These are phyloP conservation scores for Nesoenas mayeri DNA, from an alignment of 2,113 vertebrate species.

Conservation along the genomic window DNA sequence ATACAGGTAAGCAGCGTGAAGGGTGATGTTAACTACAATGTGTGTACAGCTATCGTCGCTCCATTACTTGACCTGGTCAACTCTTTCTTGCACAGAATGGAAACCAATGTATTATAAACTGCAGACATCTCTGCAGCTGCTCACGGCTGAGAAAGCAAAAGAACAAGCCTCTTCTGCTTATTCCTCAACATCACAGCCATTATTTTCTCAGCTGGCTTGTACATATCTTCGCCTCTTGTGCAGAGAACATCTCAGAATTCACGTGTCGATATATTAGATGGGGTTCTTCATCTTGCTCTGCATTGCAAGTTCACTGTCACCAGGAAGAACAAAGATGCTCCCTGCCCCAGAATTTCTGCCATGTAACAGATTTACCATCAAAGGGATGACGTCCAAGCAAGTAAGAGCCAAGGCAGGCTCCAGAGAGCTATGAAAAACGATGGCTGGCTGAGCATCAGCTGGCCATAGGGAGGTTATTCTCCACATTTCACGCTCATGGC, in stretches of 20 bases:
- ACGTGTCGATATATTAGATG: not conserved
- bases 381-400: not conserved
- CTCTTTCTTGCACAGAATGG: not conserved
- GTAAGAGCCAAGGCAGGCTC: not conserved
- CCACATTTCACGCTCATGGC: not conserved
- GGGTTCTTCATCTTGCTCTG: not conserved
- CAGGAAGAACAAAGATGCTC: not conserved
- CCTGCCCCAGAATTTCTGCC: slow-evolving; percentile 3
- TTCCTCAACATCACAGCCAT: not conserved
- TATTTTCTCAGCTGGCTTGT: not conserved
- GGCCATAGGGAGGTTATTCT: not conserved
- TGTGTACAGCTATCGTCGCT: not conserved
- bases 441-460: slow-evolving; percentile 21
- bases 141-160: not conserved
- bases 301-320: not conserved
- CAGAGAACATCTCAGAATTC: not conserved
- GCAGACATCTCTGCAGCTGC: not conserved
- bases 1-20: too few relatives aligned
- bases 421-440: not conserved
- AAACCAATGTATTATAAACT: not conserved
- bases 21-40: not conserved
- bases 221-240: not conserved
- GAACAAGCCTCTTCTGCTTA: not conserved
- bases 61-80: not conserved
- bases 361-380: not conserved